Conservation (phyloP, 2,797 vertebrate genomes). For the Propithecus perrieri region DNA sequence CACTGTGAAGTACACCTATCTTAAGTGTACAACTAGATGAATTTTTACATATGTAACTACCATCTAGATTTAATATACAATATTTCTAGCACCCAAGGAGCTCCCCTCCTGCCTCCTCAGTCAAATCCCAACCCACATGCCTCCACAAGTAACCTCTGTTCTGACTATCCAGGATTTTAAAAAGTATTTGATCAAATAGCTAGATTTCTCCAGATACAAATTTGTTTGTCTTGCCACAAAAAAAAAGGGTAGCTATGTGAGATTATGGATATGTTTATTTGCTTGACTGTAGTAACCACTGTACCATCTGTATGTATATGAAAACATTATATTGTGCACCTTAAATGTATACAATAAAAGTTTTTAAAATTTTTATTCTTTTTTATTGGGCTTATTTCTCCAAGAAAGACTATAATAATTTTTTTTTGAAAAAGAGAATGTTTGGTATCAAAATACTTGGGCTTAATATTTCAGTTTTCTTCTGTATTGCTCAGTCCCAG, state of each 20-base stretch:
- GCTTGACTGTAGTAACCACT: not conserved
- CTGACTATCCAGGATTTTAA: not conserved
- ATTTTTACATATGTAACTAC: not conserved
- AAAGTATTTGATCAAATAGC: not conserved
- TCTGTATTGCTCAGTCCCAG: not conserved
- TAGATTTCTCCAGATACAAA: not conserved
- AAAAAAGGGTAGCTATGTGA: not conserved
- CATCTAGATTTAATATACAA: not conserved
- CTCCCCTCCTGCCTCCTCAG: not conserved
- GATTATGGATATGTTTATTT: not conserved
- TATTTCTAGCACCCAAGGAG: not conserved
- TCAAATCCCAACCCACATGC: not conserved
- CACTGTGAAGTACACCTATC: not conserved
- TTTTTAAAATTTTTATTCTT: not conserved
- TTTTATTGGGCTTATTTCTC: too few species aligned
- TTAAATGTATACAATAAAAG: not conserved
- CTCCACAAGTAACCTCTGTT: not conserved
- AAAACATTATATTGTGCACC: not conserved
- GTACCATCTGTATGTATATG: not conserved
- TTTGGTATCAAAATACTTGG: conserved; percentile 5
- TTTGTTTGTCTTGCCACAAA: not conserved
- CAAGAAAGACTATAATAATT: too few species aligned
- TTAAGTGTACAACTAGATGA: not conserved
- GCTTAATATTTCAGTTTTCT: not conserved
- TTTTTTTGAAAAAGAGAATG: not conserved